These are phyloP conservation scores for Hylomyscus alleni DNA, from an alignment of 2,797 vertebrate species.

Conservation along the genomic window DNA sequence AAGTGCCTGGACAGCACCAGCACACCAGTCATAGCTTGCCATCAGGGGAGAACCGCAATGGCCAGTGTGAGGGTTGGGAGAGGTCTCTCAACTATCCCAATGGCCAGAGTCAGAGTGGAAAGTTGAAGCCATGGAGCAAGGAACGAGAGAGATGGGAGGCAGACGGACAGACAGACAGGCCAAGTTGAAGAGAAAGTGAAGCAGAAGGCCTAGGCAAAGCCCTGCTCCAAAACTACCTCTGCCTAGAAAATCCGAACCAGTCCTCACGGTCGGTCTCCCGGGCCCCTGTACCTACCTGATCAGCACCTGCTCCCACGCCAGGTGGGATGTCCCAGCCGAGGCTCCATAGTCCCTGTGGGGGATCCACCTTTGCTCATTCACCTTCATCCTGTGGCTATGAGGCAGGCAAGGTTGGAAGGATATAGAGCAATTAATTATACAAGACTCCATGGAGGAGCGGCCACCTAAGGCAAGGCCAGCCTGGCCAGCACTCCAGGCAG, in stretches of 20 bases:
- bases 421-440: background rate
- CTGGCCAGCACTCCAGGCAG: too few relatives aligned
- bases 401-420: background rate
- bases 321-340: background rate
- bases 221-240: background rate
- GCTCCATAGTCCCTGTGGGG: background rate
- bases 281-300: background rate
- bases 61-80: background rate
- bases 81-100: background rate
- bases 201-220: background rate
- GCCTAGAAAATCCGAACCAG: background rate
- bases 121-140: background rate
- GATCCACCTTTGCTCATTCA: background rate
- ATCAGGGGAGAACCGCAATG: background rate
- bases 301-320: background rate
- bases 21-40: background rate
- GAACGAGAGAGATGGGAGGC: background rate
- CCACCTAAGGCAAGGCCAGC: background rate
- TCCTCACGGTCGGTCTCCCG: background rate
- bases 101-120: background rate
- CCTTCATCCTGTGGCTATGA: background rate
- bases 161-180: background rate
- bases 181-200: background rate
- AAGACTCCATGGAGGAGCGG: background rate
- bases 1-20: background rate